Evolutionary conservation across 2,888 invertebrate species (phyloP).

Genomic region (Notocelia uddmanniana): DNA sequence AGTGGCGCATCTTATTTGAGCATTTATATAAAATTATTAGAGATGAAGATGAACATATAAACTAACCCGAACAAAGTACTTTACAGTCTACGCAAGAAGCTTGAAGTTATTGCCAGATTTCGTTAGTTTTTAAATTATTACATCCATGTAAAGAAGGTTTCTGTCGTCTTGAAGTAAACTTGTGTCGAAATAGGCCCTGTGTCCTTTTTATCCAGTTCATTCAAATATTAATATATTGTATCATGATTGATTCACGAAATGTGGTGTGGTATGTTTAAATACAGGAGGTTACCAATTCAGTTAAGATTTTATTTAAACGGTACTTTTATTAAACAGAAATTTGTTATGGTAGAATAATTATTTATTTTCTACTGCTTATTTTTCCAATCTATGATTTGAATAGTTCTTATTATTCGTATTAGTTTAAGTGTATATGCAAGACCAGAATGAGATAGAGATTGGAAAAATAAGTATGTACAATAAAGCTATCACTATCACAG

Average conservation of each 20-base stretch:
- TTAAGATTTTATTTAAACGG: constrained; percentile 36
- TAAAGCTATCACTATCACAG: not conserved
- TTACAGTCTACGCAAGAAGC: not conserved
- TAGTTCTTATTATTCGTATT: not conserved
- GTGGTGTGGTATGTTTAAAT: constrained; percentile 18
- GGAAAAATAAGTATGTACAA: constrained; percentile 4
- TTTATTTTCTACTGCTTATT: constrained; percentile 14
- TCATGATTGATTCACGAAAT: not conserved
- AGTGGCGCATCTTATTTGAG: not conserved
- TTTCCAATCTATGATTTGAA: not conserved
- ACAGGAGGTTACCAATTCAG: constrained; percentile 48
- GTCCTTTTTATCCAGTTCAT: not conserved
- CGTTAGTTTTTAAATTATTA: not conserved
- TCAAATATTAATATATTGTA: not conserved
- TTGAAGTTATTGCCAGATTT: not conserved
- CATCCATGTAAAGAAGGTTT: not conserved
- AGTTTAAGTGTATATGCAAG: not conserved
- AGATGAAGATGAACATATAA: not conserved
- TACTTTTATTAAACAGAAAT: constrained; percentile 19
- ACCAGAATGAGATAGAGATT: not conserved
- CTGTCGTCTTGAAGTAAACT: not conserved
- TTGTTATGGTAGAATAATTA: constrained; percentile 32
- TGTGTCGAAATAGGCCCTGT: no score
- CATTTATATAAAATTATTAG: not conserved
- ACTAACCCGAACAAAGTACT: not conserved